Conservation (phyloP, 2,888 invertebrate genomes). For the Carabus problematicus region DNA sequence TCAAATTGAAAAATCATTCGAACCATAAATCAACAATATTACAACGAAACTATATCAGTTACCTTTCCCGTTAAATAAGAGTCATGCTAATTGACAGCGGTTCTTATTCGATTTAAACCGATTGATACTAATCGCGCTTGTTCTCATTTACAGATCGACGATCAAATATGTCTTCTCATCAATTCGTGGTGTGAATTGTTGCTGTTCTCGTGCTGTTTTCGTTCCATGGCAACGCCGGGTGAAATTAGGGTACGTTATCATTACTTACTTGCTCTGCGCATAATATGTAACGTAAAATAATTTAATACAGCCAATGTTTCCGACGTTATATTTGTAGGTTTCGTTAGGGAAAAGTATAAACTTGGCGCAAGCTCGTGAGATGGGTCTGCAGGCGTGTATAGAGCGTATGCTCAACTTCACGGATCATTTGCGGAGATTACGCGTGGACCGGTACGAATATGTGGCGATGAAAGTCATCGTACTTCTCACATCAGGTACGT, state of each 20-base stretch:
- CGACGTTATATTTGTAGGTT: slow-evolving; percentile 46
- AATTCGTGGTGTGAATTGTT: slow-evolving; percentile 97
- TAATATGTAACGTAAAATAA: too few relatives aligned
- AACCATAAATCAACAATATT: too few relatives aligned
- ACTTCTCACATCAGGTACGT: slow-evolving; percentile 85
- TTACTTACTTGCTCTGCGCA: too few relatives aligned
- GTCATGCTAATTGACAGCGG: too few relatives aligned
- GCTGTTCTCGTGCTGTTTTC: slow-evolving; percentile 92
- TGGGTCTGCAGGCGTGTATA: slow-evolving; percentile 86
- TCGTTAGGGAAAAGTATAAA: slow-evolving; percentile 70
- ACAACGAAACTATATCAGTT: too few relatives aligned
- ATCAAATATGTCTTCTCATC: slow-evolving; percentile 94
- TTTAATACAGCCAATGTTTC: not conserved
- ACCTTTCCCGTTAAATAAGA: too few relatives aligned
- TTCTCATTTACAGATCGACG: slow-evolving; percentile 80
- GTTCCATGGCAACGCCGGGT: slow-evolving; percentile 89
- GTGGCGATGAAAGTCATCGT: slow-evolving; percentile 96
- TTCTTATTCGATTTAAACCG: too few relatives aligned
- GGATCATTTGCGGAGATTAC: slow-evolving; percentile 85
- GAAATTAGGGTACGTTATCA: slow-evolving; percentile 73
- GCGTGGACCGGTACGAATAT: slow-evolving; percentile 95
- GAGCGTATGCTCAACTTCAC: slow-evolving; percentile 95
- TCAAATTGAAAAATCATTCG: not conserved
- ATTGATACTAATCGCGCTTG: not conserved
- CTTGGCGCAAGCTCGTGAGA: slow-evolving; percentile 71